Base-by-base conservation (phyloP, 2,888 invertebrate species). In the Carpatolechia fugitivella region DNA sequence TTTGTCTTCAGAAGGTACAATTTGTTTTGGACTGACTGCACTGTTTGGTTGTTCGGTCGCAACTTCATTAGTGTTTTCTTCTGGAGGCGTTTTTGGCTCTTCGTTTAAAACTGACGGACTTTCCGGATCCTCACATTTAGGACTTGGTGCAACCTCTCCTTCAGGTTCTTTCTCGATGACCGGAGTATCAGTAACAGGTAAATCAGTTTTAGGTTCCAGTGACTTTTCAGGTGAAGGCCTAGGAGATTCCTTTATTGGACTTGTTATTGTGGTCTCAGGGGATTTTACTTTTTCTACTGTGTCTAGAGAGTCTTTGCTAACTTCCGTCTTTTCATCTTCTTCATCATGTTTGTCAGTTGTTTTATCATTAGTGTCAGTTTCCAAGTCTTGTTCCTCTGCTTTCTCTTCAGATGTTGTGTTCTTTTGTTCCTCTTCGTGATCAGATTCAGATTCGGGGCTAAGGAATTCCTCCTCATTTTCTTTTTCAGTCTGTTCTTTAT, bases 381-480 rank as follows among this genome's bases (percentile, higher is more conserved):
- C 24, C 7, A 11, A 30, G 7, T 13, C 30, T 31, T 47, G 47
- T 31, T 60, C 40, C 52, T 47, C 55, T 50, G 30, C 11, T 29
- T 36, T 57, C 46, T 18, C 35, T 20, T 61, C 60, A 6, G 56
- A 46, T 52, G 49, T 52, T 52, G 11, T 13, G 18, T 38, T 50
- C 20, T 50, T 72, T 62, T 24, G 24, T 24, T 79, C 77, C 60
- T 80, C 80, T 63, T 85, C 85, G 67, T 82, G 76, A 56, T 86
- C 80, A 56, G 83, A 80, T 72, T 88, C 87, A 58, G 88, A 89
- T 68, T 88, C 86, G 54, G 88, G 89, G 64, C 88, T 89, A 59
- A 89, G 68, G 64, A 89, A 90, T 70, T 89, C 92, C 60, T 90
- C 90, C 59, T 89, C 85, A 49, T 87, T 89, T 64, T 82, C 91